Percentiles rank a stretch among this genome's conserved stretches.
phyloP scores from a whole-genome alignment of 2,113 vertebrate species.

The Corythoichthys intestinalis region DNA sequence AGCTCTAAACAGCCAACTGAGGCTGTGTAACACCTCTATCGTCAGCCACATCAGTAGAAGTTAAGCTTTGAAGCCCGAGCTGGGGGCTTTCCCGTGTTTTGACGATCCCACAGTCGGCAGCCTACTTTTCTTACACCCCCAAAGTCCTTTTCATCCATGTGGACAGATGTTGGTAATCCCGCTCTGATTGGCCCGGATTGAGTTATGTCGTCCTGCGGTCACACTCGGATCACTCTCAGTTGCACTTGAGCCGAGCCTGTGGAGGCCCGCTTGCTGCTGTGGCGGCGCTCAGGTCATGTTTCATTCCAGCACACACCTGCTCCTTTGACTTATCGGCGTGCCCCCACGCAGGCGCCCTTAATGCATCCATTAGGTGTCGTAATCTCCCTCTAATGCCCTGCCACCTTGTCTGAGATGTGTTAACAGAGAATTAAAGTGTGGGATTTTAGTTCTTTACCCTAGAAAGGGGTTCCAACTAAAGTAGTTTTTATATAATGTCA shows the following conservation, averaged over 20 bases:
- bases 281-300: slow-evolving; percentile 54
- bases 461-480: too few relatives aligned
- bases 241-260: slow-evolving; percentile 46
- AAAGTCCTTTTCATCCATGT: slow-evolving; percentile 27
- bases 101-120: slow-evolving; percentile 43
- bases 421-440: slow-evolving; percentile 66
- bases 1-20: slow-evolving; percentile 14
- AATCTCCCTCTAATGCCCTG: slow-evolving; percentile 58
- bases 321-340: slow-evolving; percentile 55
- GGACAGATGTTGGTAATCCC: slow-evolving; percentile 61
- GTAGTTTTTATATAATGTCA: neutral
- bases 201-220: slow-evolving; percentile 47
- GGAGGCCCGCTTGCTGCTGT: slow-evolving; percentile 41
- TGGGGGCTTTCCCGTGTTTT: slow-evolving; percentile 58
- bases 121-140: slow-evolving; percentile 29
- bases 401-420: slow-evolving; percentile 61
- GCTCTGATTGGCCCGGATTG: slow-evolving; percentile 50
- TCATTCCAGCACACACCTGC: slow-evolving; percentile 73
- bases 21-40: slow-evolving; percentile 21
- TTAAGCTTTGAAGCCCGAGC: slow-evolving; percentile 60
- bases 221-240: slow-evolving; percentile 31
- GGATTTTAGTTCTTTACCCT: slow-evolving; percentile 46
- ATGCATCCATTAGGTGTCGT: slow-evolving; percentile 67
- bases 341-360: slow-evolving; percentile 51
- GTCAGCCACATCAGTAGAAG: slow-evolving; percentile 50